A percentile compares a stretch with the other conserved stretches of the same genome.
Conservation (phyloP, 1,140 invertebrate genomes). For the Trichonephila inaurata region DNA sequence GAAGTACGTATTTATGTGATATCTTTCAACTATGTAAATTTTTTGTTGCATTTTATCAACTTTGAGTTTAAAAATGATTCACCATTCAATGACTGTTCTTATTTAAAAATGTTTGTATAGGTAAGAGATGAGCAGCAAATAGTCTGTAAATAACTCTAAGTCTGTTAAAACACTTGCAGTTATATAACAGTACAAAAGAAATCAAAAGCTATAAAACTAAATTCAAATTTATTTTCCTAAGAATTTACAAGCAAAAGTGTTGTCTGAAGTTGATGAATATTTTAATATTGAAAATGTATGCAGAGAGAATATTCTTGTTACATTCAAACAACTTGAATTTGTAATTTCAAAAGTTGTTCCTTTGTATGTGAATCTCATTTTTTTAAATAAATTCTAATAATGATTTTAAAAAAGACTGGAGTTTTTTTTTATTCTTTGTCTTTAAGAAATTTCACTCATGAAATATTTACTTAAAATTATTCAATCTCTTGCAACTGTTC, state of each 20-base stretch:
- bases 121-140: background rate
- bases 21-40: background rate
- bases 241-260: no score
- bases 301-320: background rate
- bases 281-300: background rate
- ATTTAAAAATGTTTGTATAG: no score
- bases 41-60: background rate
- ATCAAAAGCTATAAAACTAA: no score
- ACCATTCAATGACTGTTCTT: background rate
- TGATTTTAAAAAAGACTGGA: background rate
- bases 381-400: background rate
- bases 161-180: no score
- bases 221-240: no score
- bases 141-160: background rate
- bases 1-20: background rate
- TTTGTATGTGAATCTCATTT: conserved; percentile 6
- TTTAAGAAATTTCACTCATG: no score
- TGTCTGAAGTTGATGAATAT: no score
- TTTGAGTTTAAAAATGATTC: background rate
- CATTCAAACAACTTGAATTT: background rate
- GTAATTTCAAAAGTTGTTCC: background rate
- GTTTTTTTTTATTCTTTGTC: no score
- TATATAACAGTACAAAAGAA: no score
- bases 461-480: no score
- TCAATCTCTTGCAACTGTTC: no score